These are phyloP conservation scores for Heliconius aoede DNA, from an alignment of 2,888 invertebrate species.

Conservation along the genomic window DNA sequence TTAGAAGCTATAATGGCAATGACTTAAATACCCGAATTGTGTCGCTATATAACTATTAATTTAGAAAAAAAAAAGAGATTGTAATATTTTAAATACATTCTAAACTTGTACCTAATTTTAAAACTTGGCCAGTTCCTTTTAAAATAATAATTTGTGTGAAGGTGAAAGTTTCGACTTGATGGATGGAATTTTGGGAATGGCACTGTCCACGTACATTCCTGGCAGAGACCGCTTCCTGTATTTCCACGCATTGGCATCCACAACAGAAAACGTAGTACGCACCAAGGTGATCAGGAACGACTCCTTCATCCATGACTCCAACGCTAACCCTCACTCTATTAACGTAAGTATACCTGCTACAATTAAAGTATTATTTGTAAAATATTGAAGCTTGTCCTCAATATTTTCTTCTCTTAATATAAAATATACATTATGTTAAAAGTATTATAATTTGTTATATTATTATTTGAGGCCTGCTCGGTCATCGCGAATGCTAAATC, in stretches of 20 bases:
- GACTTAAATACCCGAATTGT: too few species aligned
- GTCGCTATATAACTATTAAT: too few species aligned
- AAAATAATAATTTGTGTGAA: conserved; percentile 52
- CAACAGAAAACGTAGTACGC: conserved; percentile 86
- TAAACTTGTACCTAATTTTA: background rate
- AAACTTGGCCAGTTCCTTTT: background rate
- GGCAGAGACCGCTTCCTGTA: conserved; percentile 82
- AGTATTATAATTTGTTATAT: too few species aligned
- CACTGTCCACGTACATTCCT: conserved; percentile 81
- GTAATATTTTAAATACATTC: too few species aligned
- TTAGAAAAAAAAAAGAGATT: too few species aligned
- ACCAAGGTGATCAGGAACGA: conserved; percentile 85
- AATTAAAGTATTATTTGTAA: background rate
- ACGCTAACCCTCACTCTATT: conserved; percentile 80
- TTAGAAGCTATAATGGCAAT: too few species aligned
- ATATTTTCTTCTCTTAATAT: too few species aligned
- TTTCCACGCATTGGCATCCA: conserved; percentile 88
- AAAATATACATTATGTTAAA: too few species aligned
- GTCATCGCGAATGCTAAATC: too few species aligned
- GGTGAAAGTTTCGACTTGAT: conserved; percentile 87
- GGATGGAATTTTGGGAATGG: conserved; percentile 89
- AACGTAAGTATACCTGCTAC: conserved; percentile 66
- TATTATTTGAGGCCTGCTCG: too few species aligned
- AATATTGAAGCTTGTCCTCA: background rate
- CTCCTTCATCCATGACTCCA: conserved; percentile 74